Percentiles rank a stretch among this genome's conserved stretches.
Evolutionary conservation across 2,797 vertebrate species (phyloP).

Genomic region (Adelosebastes latens): DNA sequence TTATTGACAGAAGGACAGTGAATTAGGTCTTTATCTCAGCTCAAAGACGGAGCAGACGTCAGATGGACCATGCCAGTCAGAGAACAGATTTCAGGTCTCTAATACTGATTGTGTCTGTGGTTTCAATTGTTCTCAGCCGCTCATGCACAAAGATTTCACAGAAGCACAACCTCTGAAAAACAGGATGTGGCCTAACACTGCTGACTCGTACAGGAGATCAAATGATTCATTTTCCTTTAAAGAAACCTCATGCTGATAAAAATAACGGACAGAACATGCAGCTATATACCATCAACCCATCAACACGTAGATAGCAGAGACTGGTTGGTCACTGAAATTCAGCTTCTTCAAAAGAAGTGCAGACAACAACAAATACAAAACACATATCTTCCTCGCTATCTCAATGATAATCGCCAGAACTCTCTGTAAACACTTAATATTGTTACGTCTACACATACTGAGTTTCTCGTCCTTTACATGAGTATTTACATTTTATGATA

Average conservation of each 20-base stretch:
- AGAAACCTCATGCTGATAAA: not conserved
- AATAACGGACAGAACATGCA: not conserved
- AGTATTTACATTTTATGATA: no score
- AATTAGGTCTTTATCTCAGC: not conserved
- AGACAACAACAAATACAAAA: not conserved
- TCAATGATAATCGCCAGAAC: no score
- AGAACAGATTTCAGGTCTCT: not conserved
- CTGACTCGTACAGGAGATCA: not conserved
- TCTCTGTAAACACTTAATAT: no score
- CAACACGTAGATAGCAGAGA: no score
- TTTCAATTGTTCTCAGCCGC: not conserved
- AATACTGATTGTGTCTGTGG: not conserved
- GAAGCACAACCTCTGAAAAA: conserved; percentile 8
- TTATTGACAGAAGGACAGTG: not conserved
- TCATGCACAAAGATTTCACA: not conserved
- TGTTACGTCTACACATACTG: no score
- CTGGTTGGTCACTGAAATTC: not conserved
- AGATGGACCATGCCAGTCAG: not conserved
- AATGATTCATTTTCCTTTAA: not conserved
- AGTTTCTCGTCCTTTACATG: no score
- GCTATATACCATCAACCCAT: not conserved
- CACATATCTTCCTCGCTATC: no score
- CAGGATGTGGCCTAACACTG: conserved; percentile 35
- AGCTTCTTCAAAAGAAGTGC: not conserved
- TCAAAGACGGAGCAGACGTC: not conserved